Evolutionary conservation across 2,113 vertebrate species (phyloP), one percentile per base, ranked within the genome.

Genomic region (Carassius gibelio): DNA sequence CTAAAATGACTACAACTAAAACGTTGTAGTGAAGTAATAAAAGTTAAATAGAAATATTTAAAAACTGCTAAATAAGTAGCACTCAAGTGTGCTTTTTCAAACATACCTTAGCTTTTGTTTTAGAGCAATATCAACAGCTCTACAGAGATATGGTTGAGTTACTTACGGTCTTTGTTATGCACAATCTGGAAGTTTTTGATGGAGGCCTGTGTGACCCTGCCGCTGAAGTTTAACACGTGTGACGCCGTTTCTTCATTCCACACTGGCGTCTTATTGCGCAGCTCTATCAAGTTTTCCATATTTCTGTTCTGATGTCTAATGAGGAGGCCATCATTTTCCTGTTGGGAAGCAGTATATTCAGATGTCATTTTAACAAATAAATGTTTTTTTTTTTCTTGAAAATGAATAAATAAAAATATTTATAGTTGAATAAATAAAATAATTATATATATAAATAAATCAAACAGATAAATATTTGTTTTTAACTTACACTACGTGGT

Each of bases 131-230:
- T 17, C 50, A 55, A 55, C 50, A 55, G 14, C 5, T 17, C 52
- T 19, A 11, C 23, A 82, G 42, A 23, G 57, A 81, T 34, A 21
- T n/a, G 75, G 14, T 7, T 21, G 50, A 30, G 5, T 21, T 8
- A 92, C 97, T 96, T 92, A 99, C 98, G 76, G 92, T 99, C 97
- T 21, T 97, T 97, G 80, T 87, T 89, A 0, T 99, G 98, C 78
- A 99, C 95, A 0, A 99, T 99, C 94, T 99, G 98, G 94, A 99
- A 99, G 89, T 99, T 99, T 90, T 99, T 99, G 89, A 99, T 96
- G 0, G 98, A 99, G 87, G 98, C 97, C 45, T 99, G 98, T 7
- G 98, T 99, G 88, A 99, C 98, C 4, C 98, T 94, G 81, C 98
- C 98, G 0, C 97, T 97, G 91, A 99, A 99, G 90, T 99, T 99